A percentile compares a stretch with the other conserved stretches of the same genome.
These are phyloP conservation scores for Phocoena sinus DNA, from an alignment of 2,113 vertebrate genomes.

Conservation along the genomic window DNA sequence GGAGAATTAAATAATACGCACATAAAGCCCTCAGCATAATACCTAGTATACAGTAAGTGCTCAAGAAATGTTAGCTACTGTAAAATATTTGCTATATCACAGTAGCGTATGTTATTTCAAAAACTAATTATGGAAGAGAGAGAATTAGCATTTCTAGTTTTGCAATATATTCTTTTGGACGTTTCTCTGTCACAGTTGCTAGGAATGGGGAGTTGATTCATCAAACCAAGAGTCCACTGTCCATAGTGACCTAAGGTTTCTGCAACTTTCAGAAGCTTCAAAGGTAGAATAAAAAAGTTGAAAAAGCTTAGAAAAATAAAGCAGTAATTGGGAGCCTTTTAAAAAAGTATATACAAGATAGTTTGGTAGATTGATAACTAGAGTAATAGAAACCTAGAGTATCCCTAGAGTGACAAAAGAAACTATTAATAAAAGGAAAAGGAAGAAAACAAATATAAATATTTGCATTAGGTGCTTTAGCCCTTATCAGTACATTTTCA, in stretches of 20 bases:
- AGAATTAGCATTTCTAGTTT: neutral
- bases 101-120: neutral
- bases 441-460: neutral
- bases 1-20: neutral
- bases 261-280: neutral
- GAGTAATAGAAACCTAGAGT: neutral
- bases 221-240: neutral
- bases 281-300: neutral
- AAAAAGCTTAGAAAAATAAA: constrained; percentile 19
- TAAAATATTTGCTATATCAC: neutral
- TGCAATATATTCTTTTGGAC: neutral
- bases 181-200: neutral
- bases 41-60: neutral
- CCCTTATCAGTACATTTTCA: neutral
- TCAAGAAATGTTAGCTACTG: neutral
- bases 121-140: neutral
- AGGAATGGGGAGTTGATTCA: neutral
- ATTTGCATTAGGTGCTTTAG: neutral
- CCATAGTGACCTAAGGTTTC: neutral
- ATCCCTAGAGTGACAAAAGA: neutral
- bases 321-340: neutral
- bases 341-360: neutral
- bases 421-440: neutral
- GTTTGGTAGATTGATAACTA: neutral
- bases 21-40: neutral